Evolutionary conservation across 2,888 invertebrate species (phyloP), one percentile per base, ranked within the genome.

Genomic region (Frankliniella intonsa): DNA sequence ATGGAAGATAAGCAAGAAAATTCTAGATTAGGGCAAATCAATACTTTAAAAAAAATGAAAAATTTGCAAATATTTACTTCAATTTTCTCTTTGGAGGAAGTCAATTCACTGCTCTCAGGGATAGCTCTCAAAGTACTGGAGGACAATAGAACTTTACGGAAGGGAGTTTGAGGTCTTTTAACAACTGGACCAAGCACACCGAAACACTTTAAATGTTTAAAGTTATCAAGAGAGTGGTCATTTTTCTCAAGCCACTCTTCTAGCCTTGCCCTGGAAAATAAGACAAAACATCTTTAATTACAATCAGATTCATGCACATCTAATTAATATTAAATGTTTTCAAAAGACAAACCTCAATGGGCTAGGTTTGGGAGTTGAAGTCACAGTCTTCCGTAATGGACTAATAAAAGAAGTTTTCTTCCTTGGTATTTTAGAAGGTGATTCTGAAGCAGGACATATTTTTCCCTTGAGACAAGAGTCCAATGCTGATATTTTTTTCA

Each of bases 81-180:
- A 38, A 38, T 38, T 38, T 38, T 38, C 38, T 38, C 69, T 25
- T 76, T 76, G 12, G 12, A 5, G 25, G 69, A 25, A 22, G 69
- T 25, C 8, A 25, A 25, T 25, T 76, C 69, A 22, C 25, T 76
- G 10, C 69, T 76, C 12, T 76, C 69, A 11, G 69, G 69, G 25
- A 76, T 76, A 1, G 69, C 25, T 76, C 25, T 76, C 22, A 76
- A 12, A 22, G 25, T 25, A 22, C 25, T 76, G 12, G 69, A 25
- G 9, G 69, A 76, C 25, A 76, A 10, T 25, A 25, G 22, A 10
- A 22, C 25, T 25, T 76, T 76, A 25, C 69, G 69, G 9, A 76
- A 76, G 12, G 69, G 69, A 25, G 69, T 76, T 76, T 76, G 69
- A 76, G 69, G 69, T 22, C 69, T 22, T 25, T 76, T 76, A 9